These are phyloP conservation scores for Oncorhynchus masou DNA, from an alignment of 2,113 vertebrate species.

Conservation along the genomic window DNA sequence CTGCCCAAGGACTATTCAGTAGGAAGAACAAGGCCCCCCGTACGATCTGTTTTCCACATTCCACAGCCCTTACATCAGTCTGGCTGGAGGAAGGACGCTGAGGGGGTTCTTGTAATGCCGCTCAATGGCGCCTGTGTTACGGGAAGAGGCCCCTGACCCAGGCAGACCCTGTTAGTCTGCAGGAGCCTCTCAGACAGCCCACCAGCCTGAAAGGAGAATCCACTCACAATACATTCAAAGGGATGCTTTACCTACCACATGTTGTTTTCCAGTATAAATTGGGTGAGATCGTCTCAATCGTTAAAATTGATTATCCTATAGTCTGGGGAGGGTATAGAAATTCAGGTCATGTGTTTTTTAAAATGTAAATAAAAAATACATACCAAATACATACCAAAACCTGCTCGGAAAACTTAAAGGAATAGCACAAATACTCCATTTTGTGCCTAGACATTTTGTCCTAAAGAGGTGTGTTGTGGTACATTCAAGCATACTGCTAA, in stretches of 20 bases:
- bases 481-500: conserved; percentile 17
- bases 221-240: conserved; percentile 67
- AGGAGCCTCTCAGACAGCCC: conserved; percentile 25
- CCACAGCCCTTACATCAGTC: conserved; percentile 65
- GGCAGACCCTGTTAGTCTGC: conserved; percentile 50
- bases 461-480: conserved; percentile 30
- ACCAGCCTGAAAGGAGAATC: conserved; percentile 39
- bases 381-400: conserved; percentile 22
- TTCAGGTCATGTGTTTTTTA: conserved; percentile 55
- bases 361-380: conserved; percentile 2
- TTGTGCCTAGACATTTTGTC: background rate
- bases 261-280: conserved; percentile 66
- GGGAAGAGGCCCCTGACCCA: conserved; percentile 55
- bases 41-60: conserved; percentile 68
- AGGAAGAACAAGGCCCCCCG: conserved; percentile 66
- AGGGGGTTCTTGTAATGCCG: background rate
- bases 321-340: conserved; percentile 54
- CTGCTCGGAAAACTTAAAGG: too few relatives aligned
- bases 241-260: conserved; percentile 65
- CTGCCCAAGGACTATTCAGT: conserved; percentile 50
- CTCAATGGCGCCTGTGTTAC: conserved; percentile 46
- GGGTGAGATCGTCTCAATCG: conserved; percentile 39
- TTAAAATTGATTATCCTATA: conserved; percentile 64
- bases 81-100: conserved; percentile 53
- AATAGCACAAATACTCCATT: background rate